Evolutionary conservation across 2,888 invertebrate species (phyloP).

Genomic region (Penaeus monodon): DNA sequence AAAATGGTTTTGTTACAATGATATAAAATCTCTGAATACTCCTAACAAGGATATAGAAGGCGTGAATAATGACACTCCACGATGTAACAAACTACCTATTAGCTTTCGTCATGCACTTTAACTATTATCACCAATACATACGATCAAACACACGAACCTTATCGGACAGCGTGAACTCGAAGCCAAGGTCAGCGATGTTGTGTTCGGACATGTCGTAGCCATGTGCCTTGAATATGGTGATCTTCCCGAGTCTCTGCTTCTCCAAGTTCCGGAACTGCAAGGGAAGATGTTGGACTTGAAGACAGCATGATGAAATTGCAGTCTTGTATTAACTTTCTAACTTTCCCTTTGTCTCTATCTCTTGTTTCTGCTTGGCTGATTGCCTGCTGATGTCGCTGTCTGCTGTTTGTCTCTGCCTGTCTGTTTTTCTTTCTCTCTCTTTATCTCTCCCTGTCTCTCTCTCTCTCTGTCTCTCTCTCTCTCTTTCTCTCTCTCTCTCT

Average conservation of each 20-base stretch:
- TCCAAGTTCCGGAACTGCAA: slow-evolving; percentile 54
- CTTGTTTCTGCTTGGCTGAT: background rate
- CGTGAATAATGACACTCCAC: too few relatives aligned
- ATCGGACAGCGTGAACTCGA: slow-evolving; percentile 53
- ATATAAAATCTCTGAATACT: too few relatives aligned
- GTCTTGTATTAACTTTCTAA: background rate
- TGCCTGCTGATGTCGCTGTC: background rate
- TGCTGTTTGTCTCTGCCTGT: background rate
- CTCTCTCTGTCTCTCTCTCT: background rate
- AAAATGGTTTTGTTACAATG: too few relatives aligned
- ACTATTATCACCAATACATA: background rate
- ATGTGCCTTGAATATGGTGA: slow-evolving; percentile 58
- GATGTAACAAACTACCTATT: background rate
- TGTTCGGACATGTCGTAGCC: slow-evolving; percentile 59
- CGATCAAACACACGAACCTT: slow-evolving; percentile 31
- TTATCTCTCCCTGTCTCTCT: background rate
- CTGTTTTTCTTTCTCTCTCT: background rate
- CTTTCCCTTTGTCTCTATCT: background rate
- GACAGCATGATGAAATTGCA: slow-evolving; percentile 6
- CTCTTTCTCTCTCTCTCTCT: background rate
- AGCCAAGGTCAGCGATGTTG: slow-evolving; percentile 54
- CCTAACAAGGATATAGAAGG: background rate
- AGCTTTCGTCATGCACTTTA: background rate
- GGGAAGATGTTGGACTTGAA: background rate
- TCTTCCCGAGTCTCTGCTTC: slow-evolving; percentile 52